A percentile compares a stretch with the other conserved stretches of the same genome.
phyloP scores from a whole-genome alignment of 2,113 vertebrate genomes.

The Coturnix japonica region DNA sequence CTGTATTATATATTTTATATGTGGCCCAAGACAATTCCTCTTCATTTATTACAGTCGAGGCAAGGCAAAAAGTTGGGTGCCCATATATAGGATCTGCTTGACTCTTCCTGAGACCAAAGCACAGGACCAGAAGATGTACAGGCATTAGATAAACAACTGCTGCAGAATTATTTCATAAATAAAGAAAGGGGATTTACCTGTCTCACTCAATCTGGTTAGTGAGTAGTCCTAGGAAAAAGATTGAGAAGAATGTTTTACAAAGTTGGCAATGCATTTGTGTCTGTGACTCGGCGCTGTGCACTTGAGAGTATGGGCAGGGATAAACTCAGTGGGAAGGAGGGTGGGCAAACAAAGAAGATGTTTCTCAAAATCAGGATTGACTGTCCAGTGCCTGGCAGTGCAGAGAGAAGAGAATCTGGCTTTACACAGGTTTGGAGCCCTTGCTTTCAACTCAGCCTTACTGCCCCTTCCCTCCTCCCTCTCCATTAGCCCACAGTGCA shows the following conservation, averaged over 20 bases:
- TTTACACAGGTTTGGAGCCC: accelerated
- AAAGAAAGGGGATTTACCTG: constrained; percentile 29
- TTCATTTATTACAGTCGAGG: too few species aligned
- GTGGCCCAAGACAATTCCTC: too few species aligned
- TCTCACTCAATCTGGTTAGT: accelerated
- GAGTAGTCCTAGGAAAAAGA: background rate
- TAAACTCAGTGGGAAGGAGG: background rate
- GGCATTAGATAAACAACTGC: background rate
- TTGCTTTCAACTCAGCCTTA: background rate
- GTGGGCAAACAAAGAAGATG: background rate
- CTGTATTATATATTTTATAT: too few species aligned
- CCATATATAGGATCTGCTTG: background rate
- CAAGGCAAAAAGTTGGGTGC: too few species aligned
- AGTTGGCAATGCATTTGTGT: background rate
- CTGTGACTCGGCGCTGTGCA: background rate
- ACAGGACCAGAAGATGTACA: background rate
- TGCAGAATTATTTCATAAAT: background rate
- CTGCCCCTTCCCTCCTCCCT: background rate
- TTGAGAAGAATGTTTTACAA: background rate
- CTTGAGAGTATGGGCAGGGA: background rate
- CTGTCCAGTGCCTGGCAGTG: background rate
- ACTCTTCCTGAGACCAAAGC: background rate
- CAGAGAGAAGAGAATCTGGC: background rate
- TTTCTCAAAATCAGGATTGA: background rate
- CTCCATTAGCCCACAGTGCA: background rate